Evolutionary conservation across 2,888 invertebrate species (phyloP).

Genomic region (Spisula subtruncata): DNA sequence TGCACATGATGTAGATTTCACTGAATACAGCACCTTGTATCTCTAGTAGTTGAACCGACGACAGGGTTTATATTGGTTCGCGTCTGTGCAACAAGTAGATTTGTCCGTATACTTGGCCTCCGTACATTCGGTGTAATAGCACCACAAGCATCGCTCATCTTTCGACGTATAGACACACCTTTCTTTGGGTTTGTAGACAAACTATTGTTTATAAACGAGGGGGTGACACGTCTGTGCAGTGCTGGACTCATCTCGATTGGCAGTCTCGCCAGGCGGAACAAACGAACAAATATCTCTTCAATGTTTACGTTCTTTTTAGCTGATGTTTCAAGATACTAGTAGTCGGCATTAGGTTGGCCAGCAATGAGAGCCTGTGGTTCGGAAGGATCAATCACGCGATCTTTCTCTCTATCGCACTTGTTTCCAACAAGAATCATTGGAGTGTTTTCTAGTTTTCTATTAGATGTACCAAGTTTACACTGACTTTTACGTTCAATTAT

Average conservation of each 20-base stretch:
- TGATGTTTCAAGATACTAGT: constrained; percentile 94
- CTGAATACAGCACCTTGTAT: constrained; percentile 75
- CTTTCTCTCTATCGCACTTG: constrained; percentile 94
- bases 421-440: constrained; percentile 96
- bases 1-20: background rate
- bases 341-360: constrained; percentile 93
- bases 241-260: constrained; percentile 95
- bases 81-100: constrained; percentile 95
- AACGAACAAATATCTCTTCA: constrained; percentile 94
- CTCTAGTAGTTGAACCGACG: constrained; percentile 57
- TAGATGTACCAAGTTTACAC: constrained; percentile 87
- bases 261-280: constrained; percentile 94
- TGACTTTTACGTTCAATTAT: constrained; percentile 86
- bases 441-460: constrained; percentile 89
- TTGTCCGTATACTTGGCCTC: constrained; percentile 95
- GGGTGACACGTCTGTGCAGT: constrained; percentile 93
- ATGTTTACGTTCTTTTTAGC: constrained; percentile 94
- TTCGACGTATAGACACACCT: constrained; percentile 93
- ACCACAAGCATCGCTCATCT: constrained; percentile 95
- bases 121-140: constrained; percentile 96
- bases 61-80: constrained; percentile 73
- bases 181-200: constrained; percentile 71
- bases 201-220: constrained; percentile 82
- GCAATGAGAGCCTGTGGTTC: constrained; percentile 94
- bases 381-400: constrained; percentile 92